Percentiles rank a stretch among this genome's conserved stretches.
Conservation (phyloP, 2,888 invertebrate species). For the Elmis aenea region DNA sequence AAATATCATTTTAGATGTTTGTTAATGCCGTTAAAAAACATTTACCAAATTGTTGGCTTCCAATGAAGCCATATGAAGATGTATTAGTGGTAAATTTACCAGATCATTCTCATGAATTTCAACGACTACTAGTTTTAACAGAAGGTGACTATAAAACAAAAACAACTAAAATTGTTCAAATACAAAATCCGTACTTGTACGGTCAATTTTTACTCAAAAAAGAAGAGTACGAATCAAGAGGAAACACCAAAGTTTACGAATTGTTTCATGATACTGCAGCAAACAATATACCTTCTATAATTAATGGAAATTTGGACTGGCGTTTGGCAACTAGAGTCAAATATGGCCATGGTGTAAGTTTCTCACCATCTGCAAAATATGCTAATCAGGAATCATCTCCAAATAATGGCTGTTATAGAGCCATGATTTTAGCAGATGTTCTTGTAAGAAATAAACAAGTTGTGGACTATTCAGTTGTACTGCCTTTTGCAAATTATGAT, state of each 20-base stretch:
- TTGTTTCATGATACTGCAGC: conserved; percentile 33
- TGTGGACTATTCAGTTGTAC: background rate
- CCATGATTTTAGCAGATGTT: conserved; percentile 38
- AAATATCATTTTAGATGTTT: too few species aligned
- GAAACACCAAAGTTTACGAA: conserved; percentile 10
- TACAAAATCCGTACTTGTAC: conserved; percentile 33
- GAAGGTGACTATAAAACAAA: too few species aligned
- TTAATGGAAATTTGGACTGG: conserved; percentile 35
- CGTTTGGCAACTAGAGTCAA: conserved; percentile 25
- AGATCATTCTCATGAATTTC: too few species aligned
- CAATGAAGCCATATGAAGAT: too few species aligned
- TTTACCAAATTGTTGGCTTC: too few species aligned
- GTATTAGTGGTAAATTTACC: too few species aligned
- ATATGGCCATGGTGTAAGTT: conserved; percentile 37
- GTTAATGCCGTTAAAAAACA: too few species aligned
- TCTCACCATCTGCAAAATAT: conserved; percentile 29
- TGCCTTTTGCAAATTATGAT: conserved; percentile 33
- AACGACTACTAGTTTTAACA: too few species aligned
- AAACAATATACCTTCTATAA: conserved; percentile 30
- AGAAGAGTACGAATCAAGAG: conserved; percentile 28
- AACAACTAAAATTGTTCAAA: conserved; percentile 23
- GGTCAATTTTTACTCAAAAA: conserved; percentile 29
- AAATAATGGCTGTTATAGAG: conserved; percentile 24
- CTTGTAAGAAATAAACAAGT: conserved; percentile 29
- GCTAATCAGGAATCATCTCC: conserved; percentile 31